Evolutionary conservation across 2,888 invertebrate species (phyloP).

Genomic region (Chromoteleia sp.): DNA sequence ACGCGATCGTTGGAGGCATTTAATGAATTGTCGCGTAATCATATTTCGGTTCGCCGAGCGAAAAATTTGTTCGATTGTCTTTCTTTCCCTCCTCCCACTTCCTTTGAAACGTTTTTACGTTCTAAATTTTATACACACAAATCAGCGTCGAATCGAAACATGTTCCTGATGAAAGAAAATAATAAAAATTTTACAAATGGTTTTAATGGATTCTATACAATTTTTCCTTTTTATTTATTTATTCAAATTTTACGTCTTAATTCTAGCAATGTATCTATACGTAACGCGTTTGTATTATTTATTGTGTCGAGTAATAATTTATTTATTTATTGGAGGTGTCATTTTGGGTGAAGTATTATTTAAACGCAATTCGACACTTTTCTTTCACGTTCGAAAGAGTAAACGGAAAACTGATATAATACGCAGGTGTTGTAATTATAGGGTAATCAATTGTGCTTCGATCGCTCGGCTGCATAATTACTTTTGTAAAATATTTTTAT

Average conservation of each 20-base stretch:
- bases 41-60: not conserved
- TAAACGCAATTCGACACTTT: constrained; percentile 3
- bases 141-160: constrained; percentile 55
- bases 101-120: constrained; percentile 22
- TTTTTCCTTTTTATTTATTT: constrained; percentile 30
- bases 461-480: constrained; percentile 72
- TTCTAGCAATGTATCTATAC: not conserved
- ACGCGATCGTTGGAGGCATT: constrained; percentile 49
- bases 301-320: constrained; percentile 29
- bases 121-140: constrained; percentile 41
- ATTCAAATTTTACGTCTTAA: constrained; percentile 2
- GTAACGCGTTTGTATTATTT: constrained; percentile 38
- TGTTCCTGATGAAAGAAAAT: constrained; percentile 49
- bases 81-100: not conserved
- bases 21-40: constrained; percentile 28
- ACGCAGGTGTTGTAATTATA: constrained; percentile 49
- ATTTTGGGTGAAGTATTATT: not conserved
- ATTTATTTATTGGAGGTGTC: constrained; percentile 49
- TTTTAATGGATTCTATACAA: constrained; percentile 15
- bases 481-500: constrained; percentile 82
- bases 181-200: constrained; percentile 14
- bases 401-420: constrained; percentile 7
- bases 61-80: constrained; percentile 14
- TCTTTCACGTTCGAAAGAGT: not conserved
- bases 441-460: constrained; percentile 64